Conservation (phyloP, 2,888 invertebrate species). For the Tillus elongatus region DNA sequence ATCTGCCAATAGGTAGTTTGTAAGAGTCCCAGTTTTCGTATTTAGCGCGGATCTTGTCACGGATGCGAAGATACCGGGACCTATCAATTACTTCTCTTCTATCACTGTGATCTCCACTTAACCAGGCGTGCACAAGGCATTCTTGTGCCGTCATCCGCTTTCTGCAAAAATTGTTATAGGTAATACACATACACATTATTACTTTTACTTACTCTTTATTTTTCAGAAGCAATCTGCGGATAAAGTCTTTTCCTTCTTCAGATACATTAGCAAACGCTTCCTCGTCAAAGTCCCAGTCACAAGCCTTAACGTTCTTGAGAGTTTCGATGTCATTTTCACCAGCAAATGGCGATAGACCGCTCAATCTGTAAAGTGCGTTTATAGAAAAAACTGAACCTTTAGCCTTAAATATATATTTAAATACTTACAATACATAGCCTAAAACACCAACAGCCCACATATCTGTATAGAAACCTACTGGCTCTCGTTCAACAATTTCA, state of each 20-base stretch:
- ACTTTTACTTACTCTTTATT: conserved; percentile 74
- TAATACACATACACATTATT: not conserved
- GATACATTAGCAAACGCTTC: conserved; percentile 92
- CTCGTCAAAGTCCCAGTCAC: conserved; percentile 98
- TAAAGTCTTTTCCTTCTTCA: conserved; percentile 97
- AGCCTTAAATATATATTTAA: too few species aligned
- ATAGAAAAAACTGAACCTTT: not conserved
- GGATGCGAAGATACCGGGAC: conserved; percentile 74
- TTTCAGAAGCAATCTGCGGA: conserved; percentile 79
- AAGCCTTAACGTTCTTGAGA: conserved; percentile 93
- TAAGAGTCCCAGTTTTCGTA: conserved; percentile 77
- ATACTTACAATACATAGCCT: conserved; percentile 91
- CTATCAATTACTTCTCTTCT: conserved; percentile 73
- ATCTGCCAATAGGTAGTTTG: conserved; percentile 86
- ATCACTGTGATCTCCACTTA: conserved; percentile 75
- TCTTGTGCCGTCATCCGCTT: conserved; percentile 98
- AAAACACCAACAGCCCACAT: conserved; percentile 99
- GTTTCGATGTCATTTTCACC: conserved; percentile 98
- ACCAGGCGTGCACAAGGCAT: conserved; percentile 90
- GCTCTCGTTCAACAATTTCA: conserved; percentile 96
- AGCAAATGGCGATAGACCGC: conserved; percentile 97
- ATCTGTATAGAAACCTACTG: conserved; percentile 99
- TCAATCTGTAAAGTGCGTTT: conserved; percentile 56
- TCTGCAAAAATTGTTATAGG: conserved; percentile 42
- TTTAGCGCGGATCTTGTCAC: conserved; percentile 77